Base-by-base conservation (phyloP, 2,113 vertebrate genomes). In the Gila orcuttii region DNA sequence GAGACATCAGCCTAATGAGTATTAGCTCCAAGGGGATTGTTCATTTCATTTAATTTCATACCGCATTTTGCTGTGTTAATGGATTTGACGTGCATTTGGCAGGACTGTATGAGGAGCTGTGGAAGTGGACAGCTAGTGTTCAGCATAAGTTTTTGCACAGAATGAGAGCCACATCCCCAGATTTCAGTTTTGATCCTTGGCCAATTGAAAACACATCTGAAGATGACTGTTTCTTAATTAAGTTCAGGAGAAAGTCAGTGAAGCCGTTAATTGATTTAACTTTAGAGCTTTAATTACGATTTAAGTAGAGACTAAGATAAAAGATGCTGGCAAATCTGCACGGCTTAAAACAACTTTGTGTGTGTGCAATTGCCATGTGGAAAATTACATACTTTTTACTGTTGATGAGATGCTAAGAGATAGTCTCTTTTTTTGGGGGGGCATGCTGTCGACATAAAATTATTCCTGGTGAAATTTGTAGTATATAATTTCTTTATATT, bases 261-360 rank as follows among this genome's bases (percentile, higher is more conserved):
- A 81, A 86, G 86, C 87, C 55, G 19, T 87, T 89, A 86, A 88
- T 90, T 88, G 90, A 74, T 88, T 89, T 87, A 88, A 89, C 84
- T 82, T 81, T 86, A 33, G 31, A 73, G 52, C 55, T 80, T 85
- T 89, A 88, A 86, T 88, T 86, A 82, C 33, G 39, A 85, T 57
- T 89, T 88, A 17, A 71, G 59, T 82, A 6, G 64, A 68, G 78
- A 84, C 78, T 66, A 25, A 42, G 82, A 85, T 78, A 84, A 79
- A 86, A 84, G 83, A 83, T 75, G 68, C 6, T 25, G 36, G 77
- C 52, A 84, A 55, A 81, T 81, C 82, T 82, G 68, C 19, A 23
- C 3, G 60, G 59, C n/a, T 69, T 66, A n/a, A 77, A 77, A 45
- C 31, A 68, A 3, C 15, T 55, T 31, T 79, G 23, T 45, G 78